Conservation (phyloP, 2,113 vertebrate species). For the Redunca redunca region DNA sequence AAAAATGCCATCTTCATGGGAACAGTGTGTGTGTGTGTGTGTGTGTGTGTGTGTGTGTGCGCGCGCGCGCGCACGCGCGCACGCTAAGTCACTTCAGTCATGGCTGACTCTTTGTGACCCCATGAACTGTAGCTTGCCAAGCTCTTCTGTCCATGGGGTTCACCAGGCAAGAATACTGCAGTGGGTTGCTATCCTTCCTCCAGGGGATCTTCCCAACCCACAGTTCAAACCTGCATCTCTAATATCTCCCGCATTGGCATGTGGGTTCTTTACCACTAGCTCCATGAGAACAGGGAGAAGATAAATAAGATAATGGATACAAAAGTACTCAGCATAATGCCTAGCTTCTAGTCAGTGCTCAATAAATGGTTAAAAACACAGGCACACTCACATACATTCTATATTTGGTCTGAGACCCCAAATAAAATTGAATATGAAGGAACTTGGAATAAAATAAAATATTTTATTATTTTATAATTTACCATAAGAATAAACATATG, state of each 20-base stretch:
- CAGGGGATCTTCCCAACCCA: neutral
- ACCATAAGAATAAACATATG: neutral
- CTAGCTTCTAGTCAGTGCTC: neutral
- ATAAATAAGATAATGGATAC: neutral
- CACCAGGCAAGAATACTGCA: neutral
- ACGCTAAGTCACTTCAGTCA: neutral
- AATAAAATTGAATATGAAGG: neutral
- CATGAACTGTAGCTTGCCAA: neutral
- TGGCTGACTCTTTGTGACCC: neutral
- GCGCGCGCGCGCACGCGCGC: no score
- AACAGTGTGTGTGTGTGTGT: neutral
- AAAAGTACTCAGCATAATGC: neutral
- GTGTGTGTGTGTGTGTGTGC: neutral
- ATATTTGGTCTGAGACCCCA: neutral
- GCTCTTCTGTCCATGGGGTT: neutral
- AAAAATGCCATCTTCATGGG: neutral
- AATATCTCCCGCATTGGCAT: neutral
- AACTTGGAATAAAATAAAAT: neutral
- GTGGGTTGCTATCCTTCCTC: neutral
- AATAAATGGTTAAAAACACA: neutral
- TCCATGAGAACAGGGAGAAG: neutral
- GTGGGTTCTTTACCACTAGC: neutral
- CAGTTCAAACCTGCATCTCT: neutral
- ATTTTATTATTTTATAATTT: neutral
- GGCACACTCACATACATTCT: neutral